These are phyloP conservation scores for Agonopterix arenella DNA, from an alignment of 2,888 invertebrate species.

Conservation along the genomic window DNA sequence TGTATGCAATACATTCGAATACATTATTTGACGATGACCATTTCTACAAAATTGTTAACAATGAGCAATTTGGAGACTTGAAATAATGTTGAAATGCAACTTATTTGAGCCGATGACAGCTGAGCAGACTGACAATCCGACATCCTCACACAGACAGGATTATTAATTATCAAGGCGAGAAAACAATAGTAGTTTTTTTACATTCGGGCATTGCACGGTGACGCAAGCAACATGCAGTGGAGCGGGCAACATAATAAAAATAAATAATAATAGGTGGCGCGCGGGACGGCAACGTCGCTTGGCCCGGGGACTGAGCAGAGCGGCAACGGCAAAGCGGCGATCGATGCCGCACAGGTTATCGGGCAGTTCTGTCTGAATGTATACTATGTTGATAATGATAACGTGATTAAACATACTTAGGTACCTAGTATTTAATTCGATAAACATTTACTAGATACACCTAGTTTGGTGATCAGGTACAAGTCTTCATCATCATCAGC, in stretches of 20 bases:
- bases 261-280: conserved; percentile 11
- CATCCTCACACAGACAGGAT: not conserved
- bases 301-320: conserved; percentile 2
- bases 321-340: conserved; percentile 9
- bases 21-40: no score
- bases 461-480: no score
- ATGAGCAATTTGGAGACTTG: no score
- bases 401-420: not conserved
- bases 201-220: conserved; percentile 10
- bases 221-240: conserved; percentile 5
- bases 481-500: no score
- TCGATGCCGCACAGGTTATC: conserved; percentile 8
- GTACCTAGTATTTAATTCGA: no score
- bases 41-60: no score
- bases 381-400: not conserved
- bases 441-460: no score
- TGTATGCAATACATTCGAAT: no score
- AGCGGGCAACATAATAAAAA: conserved; percentile 10
- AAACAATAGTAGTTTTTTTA: conserved; percentile 7
- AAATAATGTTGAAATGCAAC: no score
- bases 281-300: conserved; percentile 7
- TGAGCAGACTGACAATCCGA: not conserved
- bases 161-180: not conserved
- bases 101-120: no score
- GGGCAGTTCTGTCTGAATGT: not conserved